A percentile compares a stretch with the other conserved stretches of the same genome.
Evolutionary conservation across 2,113 vertebrate species (phyloP).

Genomic region (Brachyhypopomus gauderio): DNA sequence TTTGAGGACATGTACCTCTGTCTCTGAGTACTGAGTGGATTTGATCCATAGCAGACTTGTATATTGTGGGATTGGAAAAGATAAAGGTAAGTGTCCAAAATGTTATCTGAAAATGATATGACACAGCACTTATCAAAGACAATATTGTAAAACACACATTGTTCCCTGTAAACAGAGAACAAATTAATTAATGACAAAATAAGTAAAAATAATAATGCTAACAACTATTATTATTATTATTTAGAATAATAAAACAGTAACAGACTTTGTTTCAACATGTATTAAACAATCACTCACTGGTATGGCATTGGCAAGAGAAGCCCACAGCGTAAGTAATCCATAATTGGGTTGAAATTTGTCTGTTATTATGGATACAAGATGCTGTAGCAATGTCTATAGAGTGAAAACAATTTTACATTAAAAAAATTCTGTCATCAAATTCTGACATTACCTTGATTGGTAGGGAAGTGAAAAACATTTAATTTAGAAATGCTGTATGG

Average conservation of each 20-base stretch:
- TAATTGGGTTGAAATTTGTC: conserved; percentile 70
- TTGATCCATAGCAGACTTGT: conserved; percentile 72
- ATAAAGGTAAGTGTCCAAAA: conserved; percentile 82
- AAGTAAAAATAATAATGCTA: not conserved
- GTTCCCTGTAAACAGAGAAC: not conserved
- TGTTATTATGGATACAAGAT: conserved; percentile 68
- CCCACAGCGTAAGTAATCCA: conserved; percentile 79
- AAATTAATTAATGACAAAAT: not conserved
- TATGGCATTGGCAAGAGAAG: conserved; percentile 79
- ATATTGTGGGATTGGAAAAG: conserved; percentile 69
- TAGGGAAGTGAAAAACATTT: too few species aligned
- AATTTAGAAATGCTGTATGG: too few species aligned
- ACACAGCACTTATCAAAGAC: not conserved
- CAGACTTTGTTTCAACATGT: too few species aligned
- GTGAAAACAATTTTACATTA: conserved; percentile 29
- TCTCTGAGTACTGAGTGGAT: conserved; percentile 70
- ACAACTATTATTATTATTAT: not conserved
- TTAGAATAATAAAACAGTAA: not conserved
- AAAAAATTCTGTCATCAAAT: too few species aligned
- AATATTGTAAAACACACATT: not conserved
- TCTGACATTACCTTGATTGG: not conserved
- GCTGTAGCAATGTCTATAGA: conserved; percentile 76
- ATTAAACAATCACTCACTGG: conserved; percentile 72
- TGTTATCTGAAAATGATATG: conserved; percentile 62
- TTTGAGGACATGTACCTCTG: conserved; percentile 40